Conservation (phyloP, 2,888 invertebrate species). For the Calameuta pallipes region DNA sequence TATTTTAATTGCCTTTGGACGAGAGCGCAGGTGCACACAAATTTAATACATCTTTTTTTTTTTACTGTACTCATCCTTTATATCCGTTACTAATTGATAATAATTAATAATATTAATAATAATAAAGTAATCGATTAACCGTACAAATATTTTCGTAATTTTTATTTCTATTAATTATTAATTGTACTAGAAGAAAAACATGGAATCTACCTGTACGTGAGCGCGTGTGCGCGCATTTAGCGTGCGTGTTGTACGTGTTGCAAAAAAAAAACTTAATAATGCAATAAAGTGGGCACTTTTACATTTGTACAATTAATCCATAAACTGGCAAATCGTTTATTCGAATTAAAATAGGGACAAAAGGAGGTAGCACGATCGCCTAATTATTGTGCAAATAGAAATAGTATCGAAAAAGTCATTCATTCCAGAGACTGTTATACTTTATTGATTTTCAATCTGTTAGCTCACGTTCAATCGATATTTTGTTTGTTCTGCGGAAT, state of each 20-base stretch:
- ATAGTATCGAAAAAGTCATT: neutral
- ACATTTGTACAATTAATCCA: neutral
- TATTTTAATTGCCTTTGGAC: slow-evolving; percentile 1
- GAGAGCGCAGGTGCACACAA: neutral
- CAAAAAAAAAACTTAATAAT: neutral
- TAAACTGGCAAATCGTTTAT: neutral
- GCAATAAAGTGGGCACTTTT: neutral
- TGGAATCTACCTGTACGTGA: neutral
- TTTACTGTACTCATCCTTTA: slow-evolving; percentile 7
- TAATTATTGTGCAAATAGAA: neutral
- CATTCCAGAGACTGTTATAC: neutral
- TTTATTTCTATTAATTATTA: slow-evolving; percentile 12
- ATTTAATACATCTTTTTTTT: neutral
- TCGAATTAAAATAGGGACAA: neutral
- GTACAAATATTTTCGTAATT: slow-evolving; percentile 17
- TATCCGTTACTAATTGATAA: slow-evolving; percentile 3
- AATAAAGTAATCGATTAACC: slow-evolving; percentile 15
- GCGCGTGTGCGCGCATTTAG: neutral
- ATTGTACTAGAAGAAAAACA: neutral
- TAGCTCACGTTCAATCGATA: neutral
- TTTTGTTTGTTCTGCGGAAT: neutral
- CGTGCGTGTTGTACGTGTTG: neutral
- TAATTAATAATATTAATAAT: slow-evolving; percentile 10
- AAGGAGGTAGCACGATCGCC: neutral
- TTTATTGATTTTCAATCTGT: neutral